Evolutionary conservation across 92 coral and sea anemone species (phyloP).

Genomic region (Umimayanthus chanpuru): DNA sequence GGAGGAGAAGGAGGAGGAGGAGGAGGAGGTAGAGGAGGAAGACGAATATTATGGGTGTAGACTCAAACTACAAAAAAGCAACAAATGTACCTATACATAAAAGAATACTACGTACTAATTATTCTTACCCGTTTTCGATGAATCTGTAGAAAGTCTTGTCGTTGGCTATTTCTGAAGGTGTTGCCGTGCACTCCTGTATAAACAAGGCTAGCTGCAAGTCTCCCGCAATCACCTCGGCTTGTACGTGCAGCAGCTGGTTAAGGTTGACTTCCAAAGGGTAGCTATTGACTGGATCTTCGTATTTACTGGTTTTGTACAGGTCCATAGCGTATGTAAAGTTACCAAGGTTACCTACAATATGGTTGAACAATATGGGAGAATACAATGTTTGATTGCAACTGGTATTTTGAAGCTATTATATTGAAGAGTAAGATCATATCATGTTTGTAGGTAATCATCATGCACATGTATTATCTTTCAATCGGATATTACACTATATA

Average conservation of each 20-base stretch:
- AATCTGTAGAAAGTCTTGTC: conserved; percentile 16
- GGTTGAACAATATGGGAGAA: neutral
- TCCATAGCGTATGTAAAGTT: conserved; percentile 33
- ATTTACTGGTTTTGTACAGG: conserved; percentile 13
- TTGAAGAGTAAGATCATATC: neutral
- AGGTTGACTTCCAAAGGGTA: conserved; percentile 28
- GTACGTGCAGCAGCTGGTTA: neutral
- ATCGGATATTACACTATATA: too few relatives aligned
- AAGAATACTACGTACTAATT: neutral
- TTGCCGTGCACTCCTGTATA: conserved; percentile 18
- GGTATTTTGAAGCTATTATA: neutral
- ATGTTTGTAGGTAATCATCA: neutral
- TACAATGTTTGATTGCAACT: neutral
- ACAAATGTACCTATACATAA: too few relatives aligned
- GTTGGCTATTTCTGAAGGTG: conserved; percentile 1
- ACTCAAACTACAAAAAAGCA: too few relatives aligned
- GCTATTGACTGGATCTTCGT: conserved; percentile 8
- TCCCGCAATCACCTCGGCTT: neutral
- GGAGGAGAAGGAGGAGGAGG: too few relatives aligned
- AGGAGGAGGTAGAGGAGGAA: too few relatives aligned
- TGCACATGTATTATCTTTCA: too few relatives aligned
- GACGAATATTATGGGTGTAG: too few relatives aligned
- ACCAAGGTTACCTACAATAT: conserved; percentile 10
- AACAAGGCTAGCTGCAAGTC: conserved; percentile 8
- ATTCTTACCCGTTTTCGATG: conserved; percentile 36